These are phyloP conservation scores for Lochmaea crataegi DNA, from an alignment of 2,888 invertebrate species.

Conservation along the genomic window DNA sequence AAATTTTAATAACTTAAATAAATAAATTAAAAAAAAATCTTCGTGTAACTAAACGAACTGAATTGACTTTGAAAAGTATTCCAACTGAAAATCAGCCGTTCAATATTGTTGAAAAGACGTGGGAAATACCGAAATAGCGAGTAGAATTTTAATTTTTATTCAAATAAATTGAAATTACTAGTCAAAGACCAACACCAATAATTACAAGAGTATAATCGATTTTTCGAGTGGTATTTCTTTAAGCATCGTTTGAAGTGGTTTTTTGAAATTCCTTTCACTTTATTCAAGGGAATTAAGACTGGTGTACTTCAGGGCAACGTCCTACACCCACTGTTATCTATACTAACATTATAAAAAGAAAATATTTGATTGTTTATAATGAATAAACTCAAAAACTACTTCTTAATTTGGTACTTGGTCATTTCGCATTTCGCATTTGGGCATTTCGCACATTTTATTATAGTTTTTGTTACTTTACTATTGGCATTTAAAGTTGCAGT, in stretches of 20 bases:
- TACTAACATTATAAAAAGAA: too few relatives aligned
- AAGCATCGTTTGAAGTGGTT: slow-evolving; percentile 5
- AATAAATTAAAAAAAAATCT: background rate
- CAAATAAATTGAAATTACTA: slow-evolving; percentile 29
- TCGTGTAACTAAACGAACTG: slow-evolving; percentile 9
- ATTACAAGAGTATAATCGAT: slow-evolving; percentile 30
- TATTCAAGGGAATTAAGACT: too few relatives aligned
- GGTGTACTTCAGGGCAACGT: too few relatives aligned
- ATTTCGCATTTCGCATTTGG: too few relatives aligned
- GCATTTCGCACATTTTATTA: too few relatives aligned
- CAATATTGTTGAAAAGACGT: slow-evolving; percentile 27
- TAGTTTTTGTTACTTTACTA: too few relatives aligned
- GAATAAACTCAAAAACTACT: too few relatives aligned
- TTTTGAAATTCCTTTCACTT: background rate
- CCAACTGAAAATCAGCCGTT: slow-evolving; percentile 27
- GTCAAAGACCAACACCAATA: slow-evolving; percentile 29
- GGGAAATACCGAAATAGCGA: slow-evolving; percentile 31
- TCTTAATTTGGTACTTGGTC: too few relatives aligned
- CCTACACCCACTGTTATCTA: too few relatives aligned
- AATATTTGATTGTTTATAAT: too few relatives aligned
- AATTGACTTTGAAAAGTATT: background rate
- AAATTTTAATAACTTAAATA: background rate
- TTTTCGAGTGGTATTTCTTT: slow-evolving; percentile 22
- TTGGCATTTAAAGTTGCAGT: too few relatives aligned
- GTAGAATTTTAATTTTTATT: slow-evolving; percentile 34